Evolutionary conservation across 2,113 vertebrate species (phyloP).

Genomic region (Chlorocebus sabaeus): DNA sequence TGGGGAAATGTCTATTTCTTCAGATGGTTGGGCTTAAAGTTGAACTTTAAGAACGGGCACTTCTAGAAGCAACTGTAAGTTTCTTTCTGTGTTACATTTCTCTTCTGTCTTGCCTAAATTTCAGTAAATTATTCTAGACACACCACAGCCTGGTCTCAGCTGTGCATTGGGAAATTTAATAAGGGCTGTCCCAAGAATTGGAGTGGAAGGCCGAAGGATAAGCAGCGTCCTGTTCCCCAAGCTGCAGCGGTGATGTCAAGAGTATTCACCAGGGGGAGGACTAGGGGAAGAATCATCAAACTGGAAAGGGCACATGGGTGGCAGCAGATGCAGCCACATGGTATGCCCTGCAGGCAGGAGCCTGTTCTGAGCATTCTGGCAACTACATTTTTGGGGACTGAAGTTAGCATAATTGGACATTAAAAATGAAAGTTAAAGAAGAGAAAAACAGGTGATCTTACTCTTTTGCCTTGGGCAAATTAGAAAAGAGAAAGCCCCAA

Average conservation of each 20-base stretch:
- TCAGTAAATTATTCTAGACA: not conserved
- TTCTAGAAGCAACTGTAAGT: not conserved
- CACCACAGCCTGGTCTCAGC: not conserved
- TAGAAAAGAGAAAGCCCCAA: not conserved
- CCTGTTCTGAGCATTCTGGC: not conserved
- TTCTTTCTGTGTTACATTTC: not conserved
- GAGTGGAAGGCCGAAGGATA: not conserved
- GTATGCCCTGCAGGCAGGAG: not conserved
- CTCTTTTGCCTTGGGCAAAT: not conserved
- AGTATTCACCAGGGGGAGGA: not conserved
- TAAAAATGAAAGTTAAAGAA: not conserved
- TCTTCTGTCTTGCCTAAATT: not conserved
- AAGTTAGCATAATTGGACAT: not conserved
- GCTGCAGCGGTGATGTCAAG: not conserved
- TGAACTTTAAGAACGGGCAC: not conserved
- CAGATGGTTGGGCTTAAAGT: not conserved
- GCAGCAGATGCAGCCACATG: rapidly evolving
- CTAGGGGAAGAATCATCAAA: not conserved
- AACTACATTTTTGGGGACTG: not conserved
- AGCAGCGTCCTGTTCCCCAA: not conserved
- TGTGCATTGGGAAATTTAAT: not conserved
- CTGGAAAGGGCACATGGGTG: rapidly evolving
- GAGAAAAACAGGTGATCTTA: not conserved
- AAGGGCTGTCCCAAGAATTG: not conserved
- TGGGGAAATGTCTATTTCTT: not conserved